Evolutionary conservation across 2,888 invertebrate species (phyloP).

Genomic region (Smittia aterrima): DNA sequence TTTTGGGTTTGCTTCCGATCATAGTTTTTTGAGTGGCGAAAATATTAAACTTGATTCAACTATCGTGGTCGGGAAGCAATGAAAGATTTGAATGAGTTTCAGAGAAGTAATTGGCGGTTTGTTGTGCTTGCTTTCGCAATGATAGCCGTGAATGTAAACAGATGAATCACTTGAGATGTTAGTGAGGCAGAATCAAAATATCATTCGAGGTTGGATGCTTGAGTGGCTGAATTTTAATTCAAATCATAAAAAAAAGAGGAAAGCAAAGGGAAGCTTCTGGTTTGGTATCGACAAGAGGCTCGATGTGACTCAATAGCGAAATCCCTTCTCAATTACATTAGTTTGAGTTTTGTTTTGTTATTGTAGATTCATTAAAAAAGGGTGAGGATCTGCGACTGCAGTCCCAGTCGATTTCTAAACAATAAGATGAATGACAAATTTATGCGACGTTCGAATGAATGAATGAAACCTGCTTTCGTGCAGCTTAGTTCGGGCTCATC

Average conservation of each 20-base stretch:
- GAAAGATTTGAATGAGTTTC: not conserved
- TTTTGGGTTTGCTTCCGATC: not conserved
- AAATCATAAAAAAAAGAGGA: not conserved
- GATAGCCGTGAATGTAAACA: not conserved
- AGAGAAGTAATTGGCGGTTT: not conserved
- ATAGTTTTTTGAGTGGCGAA: constrained; percentile 15
- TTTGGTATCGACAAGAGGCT: not conserved
- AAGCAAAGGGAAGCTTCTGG: not conserved
- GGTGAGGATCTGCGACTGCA: not conserved
- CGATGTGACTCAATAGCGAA: constrained; percentile 14
- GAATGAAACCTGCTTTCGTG: too few relatives aligned
- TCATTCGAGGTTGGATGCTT: not conserved
- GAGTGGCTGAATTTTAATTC: not conserved
- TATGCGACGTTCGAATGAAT: too few relatives aligned
- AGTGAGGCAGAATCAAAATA: constrained; percentile 23
- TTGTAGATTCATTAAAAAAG: not conserved
- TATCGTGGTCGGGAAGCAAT: not conserved
- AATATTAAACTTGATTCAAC: not conserved
- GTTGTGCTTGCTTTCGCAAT: not conserved
- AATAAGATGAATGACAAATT: too few relatives aligned
- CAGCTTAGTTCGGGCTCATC: too few relatives aligned
- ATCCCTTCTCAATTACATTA: constrained; percentile 11
- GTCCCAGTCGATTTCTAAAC: too few relatives aligned
- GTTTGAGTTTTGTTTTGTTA: not conserved
- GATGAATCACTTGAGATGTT: constrained; percentile 35